These are phyloP conservation scores for Galemys pyrenaicus DNA, from an alignment of 2,113 vertebrate genomes.

Conservation along the genomic window DNA sequence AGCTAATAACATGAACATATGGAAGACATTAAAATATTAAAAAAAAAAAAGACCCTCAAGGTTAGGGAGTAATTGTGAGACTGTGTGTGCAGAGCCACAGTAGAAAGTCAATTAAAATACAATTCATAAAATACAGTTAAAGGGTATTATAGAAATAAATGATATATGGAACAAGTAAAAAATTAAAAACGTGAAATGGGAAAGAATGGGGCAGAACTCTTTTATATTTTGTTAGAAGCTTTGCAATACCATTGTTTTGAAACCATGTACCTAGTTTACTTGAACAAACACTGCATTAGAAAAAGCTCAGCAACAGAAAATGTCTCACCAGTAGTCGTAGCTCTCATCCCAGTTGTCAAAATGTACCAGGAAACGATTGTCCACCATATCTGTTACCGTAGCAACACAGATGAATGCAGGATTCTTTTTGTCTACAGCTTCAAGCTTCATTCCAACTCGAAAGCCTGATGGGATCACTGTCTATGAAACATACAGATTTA, in stretches of 20 bases:
- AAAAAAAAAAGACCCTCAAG: not conserved
- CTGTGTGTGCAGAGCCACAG: not conserved
- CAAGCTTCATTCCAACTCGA: slow-evolving; percentile 93
- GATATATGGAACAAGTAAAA: not conserved
- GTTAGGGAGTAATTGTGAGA: not conserved
- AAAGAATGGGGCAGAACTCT: not conserved
- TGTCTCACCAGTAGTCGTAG: slow-evolving; percentile 92
- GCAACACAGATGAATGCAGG: slow-evolving; percentile 92
- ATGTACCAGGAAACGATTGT: slow-evolving; percentile 92
- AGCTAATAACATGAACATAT: not conserved
- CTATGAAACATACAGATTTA: slow-evolving; percentile 83
- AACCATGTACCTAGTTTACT: not conserved
- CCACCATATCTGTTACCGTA: slow-evolving; percentile 93
- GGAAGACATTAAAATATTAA: not conserved
- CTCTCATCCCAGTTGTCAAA: slow-evolving; percentile 95
- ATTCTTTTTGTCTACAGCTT: slow-evolving; percentile 92
- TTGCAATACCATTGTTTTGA: not conserved
- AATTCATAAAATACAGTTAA: not conserved
- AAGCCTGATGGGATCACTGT: slow-evolving; percentile 92
- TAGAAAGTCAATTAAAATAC: not conserved
- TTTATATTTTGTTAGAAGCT: not conserved
- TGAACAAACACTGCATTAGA: not conserved
- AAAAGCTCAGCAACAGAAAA: slow-evolving; percentile 60
- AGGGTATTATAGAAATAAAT: not conserved
- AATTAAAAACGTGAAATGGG: not conserved